Base-by-base conservation (phyloP, 2,797 vertebrate genomes). In the Morelia viridis region DNA sequence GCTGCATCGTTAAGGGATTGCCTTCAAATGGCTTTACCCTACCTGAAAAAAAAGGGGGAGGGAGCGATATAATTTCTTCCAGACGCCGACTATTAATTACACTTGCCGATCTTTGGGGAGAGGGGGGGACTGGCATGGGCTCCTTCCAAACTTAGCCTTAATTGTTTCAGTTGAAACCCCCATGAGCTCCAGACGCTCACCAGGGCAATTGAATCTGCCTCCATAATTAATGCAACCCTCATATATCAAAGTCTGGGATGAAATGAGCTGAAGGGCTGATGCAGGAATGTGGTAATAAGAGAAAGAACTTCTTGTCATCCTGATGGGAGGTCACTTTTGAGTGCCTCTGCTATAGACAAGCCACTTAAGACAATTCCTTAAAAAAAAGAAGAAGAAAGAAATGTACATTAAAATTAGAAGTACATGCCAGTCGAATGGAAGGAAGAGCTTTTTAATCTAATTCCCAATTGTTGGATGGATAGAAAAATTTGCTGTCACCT, bases 121-220 rank as follows among this genome's bases (percentile, higher is more conserved):
- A 87, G 92, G 60, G 57, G 31, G 26, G 60, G 35, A 80, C 6
- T 19, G 87, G 0, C 86, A 83, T 87, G 91, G 94, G 92, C 94
- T 94, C 92, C 92, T 86, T 89, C 89, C 92, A 86, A 95, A 90
- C 86, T 89, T 90, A 93, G 95, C 91, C 90, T 91, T 94, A 89
- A 76, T 88, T 96, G 95, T 94, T 94, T 93, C 90, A 91, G 93
- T 88, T 86, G 92, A 94, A 95, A 90, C 92, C 93, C 93, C 86
- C 92, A 89, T 7, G 91, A 94, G 94, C 93, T 31, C 90, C 62
- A 56, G 86, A 89, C 87, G 90, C 80, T 84, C 61, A 91, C 64
- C 87, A 94, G 92, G 86, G 93, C 76, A 93, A 95, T 93, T 95
- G 95, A 95, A 94, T 94, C 94, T 94, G 94, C 92, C 92, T 95